These are phyloP conservation scores for Meriones unguiculatus DNA, from an alignment of 2,113 vertebrate species.

Conservation along the genomic window DNA sequence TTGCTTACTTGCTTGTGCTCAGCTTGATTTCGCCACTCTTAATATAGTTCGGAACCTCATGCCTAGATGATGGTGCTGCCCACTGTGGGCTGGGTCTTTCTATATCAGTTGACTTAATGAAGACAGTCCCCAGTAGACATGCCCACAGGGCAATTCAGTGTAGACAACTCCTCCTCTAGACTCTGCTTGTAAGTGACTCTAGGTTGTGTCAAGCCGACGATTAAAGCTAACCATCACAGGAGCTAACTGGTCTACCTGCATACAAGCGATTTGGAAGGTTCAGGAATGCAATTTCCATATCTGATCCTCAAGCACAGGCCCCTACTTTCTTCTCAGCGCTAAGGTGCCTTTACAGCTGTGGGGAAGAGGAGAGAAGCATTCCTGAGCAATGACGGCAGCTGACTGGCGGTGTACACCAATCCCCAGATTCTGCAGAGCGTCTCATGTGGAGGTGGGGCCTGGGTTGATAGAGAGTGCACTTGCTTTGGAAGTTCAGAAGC, in stretches of 20 bases:
- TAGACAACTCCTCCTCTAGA: not conserved
- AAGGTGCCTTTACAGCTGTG: slow-evolving; percentile 42
- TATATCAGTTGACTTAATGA: not conserved
- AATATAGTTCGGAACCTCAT: not conserved
- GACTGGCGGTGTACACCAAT: slow-evolving; percentile 62
- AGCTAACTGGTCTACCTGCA: not conserved
- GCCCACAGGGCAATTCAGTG: not conserved
- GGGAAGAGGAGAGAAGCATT: slow-evolving; percentile 60
- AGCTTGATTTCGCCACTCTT: not conserved
- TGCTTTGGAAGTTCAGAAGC: slow-evolving; percentile 33
- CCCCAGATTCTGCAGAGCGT: slow-evolving; percentile 54
- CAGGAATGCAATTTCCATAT: not conserved
- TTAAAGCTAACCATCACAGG: not conserved
- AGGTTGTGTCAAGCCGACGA: not conserved
- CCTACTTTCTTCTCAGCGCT: not conserved
- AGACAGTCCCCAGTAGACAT: not conserved
- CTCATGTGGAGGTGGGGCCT: slow-evolving; percentile 64
- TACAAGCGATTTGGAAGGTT: not conserved
- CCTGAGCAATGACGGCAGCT: slow-evolving; percentile 10
- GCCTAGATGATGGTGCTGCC: not conserved
- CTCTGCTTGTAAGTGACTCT: not conserved
- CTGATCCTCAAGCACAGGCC: not conserved
- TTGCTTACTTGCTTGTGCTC: not conserved
- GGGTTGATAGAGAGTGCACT: not conserved
- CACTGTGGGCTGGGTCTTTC: not conserved